These are phyloP conservation scores for Saccopteryx bilineata DNA, from an alignment of 2,113 vertebrate genomes.

Conservation along the genomic window DNA sequence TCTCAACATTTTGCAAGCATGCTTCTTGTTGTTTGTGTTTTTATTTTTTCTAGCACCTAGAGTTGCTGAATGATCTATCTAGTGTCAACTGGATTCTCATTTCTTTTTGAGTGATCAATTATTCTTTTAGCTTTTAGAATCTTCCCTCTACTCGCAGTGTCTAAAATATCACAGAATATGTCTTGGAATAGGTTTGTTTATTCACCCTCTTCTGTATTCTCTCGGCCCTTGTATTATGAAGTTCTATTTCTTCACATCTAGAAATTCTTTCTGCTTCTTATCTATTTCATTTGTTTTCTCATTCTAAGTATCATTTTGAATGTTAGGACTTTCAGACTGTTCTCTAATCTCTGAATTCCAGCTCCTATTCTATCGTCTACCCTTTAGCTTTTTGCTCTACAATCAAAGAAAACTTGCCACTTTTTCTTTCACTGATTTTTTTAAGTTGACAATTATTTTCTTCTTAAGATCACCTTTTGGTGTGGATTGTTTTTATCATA, in stretches of 20 bases:
- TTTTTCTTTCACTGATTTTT: conserved; percentile 36
- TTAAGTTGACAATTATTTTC: conserved; percentile 26
- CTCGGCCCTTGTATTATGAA: background rate
- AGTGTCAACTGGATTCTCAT: background rate
- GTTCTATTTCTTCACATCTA: background rate
- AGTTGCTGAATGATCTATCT: background rate
- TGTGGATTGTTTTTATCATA: conserved; percentile 49
- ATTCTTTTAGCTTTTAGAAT: conserved; percentile 21
- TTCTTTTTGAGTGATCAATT: background rate
- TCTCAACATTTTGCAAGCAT: background rate
- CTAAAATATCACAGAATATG: background rate
- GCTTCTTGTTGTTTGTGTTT: background rate
- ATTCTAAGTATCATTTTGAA: background rate
- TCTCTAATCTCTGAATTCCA: background rate
- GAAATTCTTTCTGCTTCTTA: background rate
- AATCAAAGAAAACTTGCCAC: background rate
- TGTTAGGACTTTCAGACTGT: background rate
- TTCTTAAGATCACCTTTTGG: background rate
- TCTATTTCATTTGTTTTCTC: background rate
- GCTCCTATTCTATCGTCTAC: background rate
- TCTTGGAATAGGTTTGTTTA: background rate
- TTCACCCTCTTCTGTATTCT: background rate
- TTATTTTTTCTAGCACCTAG: background rate
- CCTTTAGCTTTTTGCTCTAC: background rate
- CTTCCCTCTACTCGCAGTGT: background rate